Evolutionary conservation across 2,797 vertebrate genomes (phyloP).

Genomic region (Iguana delicatissima): DNA sequence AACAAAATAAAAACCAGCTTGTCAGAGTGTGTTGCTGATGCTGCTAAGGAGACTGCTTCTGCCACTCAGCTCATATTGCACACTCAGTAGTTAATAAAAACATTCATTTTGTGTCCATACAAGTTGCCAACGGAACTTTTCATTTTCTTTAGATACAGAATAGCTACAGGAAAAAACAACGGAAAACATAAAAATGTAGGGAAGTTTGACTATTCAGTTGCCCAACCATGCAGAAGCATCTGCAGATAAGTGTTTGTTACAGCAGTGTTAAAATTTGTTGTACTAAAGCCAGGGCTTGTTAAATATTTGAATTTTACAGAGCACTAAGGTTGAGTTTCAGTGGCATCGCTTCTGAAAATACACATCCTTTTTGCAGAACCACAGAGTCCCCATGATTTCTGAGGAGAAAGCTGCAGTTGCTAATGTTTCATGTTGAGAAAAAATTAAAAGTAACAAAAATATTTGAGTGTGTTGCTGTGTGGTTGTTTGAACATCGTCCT

Average conservation of each 20-base stretch:
- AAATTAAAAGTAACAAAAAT: neutral
- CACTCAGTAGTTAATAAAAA: neutral
- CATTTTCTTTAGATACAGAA: neutral
- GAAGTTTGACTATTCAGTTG: neutral
- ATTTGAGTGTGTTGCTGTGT: neutral
- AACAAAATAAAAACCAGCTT: too few relatives aligned
- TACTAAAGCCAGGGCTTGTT: neutral
- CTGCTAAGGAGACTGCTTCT: neutral
- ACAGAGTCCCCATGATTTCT: neutral
- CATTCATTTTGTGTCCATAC: neutral
- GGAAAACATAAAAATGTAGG: too few relatives aligned
- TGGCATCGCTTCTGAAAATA: neutral
- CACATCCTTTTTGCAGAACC: neutral
- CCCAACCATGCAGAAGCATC: neutral
- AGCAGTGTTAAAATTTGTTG: neutral
- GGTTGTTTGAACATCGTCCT: neutral
- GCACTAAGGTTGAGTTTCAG: neutral
- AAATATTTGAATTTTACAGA: neutral
- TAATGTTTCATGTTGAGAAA: neutral
- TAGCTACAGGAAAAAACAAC: neutral
- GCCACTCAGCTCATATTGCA: neutral
- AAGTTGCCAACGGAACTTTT: neutral
- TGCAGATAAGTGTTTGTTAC: neutral
- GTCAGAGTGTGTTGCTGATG: neutral
- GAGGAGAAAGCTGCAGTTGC: neutral